A percentile compares a stretch with the other conserved stretches of the same genome.
phyloP scores from a whole-genome alignment of 2,888 invertebrate species.

The Euclidia mi region DNA sequence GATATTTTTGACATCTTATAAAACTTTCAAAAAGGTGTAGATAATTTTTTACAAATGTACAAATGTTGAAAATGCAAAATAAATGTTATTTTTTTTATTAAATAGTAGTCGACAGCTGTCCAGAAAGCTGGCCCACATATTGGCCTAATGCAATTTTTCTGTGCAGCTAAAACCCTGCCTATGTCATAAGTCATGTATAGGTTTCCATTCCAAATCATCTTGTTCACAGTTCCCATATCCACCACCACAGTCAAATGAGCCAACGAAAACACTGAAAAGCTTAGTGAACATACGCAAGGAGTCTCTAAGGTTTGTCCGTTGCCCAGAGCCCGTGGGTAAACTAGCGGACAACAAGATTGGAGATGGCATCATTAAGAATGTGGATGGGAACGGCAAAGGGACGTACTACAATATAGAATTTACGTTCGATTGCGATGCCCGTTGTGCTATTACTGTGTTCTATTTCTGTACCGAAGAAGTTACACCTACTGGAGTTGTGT shows the following conservation, averaged over 20 bases:
- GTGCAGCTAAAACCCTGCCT: no score
- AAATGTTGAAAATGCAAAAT: no score
- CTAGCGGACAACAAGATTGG: slow-evolving; percentile 86
- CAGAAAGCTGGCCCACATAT: no score
- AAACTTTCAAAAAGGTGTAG: no score
- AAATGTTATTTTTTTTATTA: no score
- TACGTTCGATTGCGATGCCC: slow-evolving; percentile 98
- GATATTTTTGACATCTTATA: no score
- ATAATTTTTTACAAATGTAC: no score
- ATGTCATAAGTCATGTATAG: no score
- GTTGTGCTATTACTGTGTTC: slow-evolving; percentile 98
- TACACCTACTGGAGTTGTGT: slow-evolving; percentile 95
- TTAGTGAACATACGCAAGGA: slow-evolving; percentile 99
- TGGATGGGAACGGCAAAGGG: slow-evolving; percentile 91
- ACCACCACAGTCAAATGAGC: slow-evolving; percentile 98
- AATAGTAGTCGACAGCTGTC: no score
- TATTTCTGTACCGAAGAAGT: slow-evolving; percentile 99
- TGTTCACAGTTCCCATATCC: slow-evolving; percentile 97
- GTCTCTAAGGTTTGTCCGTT: slow-evolving; percentile 96
- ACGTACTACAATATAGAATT: slow-evolving; percentile 98
- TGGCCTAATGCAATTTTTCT: no score
- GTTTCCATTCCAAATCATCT: background rate
- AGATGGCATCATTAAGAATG: slow-evolving; percentile 88
- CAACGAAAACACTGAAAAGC: slow-evolving; percentile 98
- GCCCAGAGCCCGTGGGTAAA: slow-evolving; percentile 91